A percentile compares a stretch with the other conserved stretches of the same genome.
phyloP scores from a whole-genome alignment of 1,140 invertebrate species.

The Drosophila littoralis region DNA sequence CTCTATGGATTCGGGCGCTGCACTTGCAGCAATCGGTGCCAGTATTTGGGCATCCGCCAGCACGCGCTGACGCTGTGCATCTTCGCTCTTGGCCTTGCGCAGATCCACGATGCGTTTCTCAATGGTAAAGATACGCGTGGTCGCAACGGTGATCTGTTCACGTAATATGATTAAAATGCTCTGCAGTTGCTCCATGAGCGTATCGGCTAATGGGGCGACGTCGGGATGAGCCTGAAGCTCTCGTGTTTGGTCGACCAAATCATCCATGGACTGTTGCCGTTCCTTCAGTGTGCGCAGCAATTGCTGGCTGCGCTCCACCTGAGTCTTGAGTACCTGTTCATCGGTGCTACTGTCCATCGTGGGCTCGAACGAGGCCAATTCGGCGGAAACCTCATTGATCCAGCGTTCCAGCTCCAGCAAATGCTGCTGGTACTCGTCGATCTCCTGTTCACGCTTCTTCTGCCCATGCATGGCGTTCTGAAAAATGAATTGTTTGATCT shows the following conservation, averaged over 20 bases:
- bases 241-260: constrained; percentile 74
- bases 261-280: constrained; percentile 77
- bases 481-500: not conserved
- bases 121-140: constrained; percentile 78
- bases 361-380: constrained; percentile 70
- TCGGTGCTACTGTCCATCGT: constrained; percentile 67
- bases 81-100: constrained; percentile 67
- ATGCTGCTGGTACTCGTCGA: constrained; percentile 87
- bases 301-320: constrained; percentile 74
- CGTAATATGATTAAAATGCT: constrained; percentile 73
- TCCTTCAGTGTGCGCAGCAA: constrained; percentile 76
- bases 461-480: constrained; percentile 86
- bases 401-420: constrained; percentile 88
- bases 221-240: constrained; percentile 76
- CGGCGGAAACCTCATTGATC: constrained; percentile 85
- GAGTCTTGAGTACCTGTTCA: constrained; percentile 69
- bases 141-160: constrained; percentile 79
- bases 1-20: constrained; percentile 57
- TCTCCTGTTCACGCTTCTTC: constrained; percentile 86
- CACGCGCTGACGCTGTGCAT: constrained; percentile 65
- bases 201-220: constrained; percentile 72
- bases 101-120: constrained; percentile 78
- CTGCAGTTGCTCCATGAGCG: constrained; percentile 75
- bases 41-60: constrained; percentile 68
- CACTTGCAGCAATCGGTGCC: constrained; percentile 35